phyloP scores from a whole-genome alignment of 2,797 vertebrate species.

The Carapus acus region DNA sequence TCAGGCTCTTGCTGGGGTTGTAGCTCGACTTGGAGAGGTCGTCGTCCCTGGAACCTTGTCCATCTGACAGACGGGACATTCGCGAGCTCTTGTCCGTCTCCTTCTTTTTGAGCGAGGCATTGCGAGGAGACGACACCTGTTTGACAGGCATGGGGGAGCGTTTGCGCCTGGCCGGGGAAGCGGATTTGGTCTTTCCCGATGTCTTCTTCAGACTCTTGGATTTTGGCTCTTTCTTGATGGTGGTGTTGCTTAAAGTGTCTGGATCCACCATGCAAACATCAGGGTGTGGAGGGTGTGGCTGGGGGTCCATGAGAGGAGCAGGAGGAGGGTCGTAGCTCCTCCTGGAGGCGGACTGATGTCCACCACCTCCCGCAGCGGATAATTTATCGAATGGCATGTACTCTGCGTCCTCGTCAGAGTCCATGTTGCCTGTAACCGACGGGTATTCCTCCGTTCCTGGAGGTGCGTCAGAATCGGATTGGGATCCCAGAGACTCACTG shows the following conservation, averaged over 20 bases:
- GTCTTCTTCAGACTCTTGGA: conserved; percentile 80
- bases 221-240: conserved; percentile 87
- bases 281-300: conserved; percentile 83
- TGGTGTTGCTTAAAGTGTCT: conserved; percentile 75
- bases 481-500: conserved; percentile 90
- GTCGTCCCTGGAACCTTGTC: conserved; percentile 81
- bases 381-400: conserved; percentile 92
- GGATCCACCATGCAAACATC: conserved; percentile 99
- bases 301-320: conserved; percentile 80
- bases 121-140: conserved; percentile 75
- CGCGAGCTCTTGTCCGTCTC: conserved; percentile 79
- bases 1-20: conserved; percentile 77
- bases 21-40: conserved; percentile 79
- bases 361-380: conserved; percentile 68
- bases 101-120: conserved; percentile 76
- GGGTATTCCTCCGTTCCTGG: conserved; percentile 91
- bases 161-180: conserved; percentile 85
- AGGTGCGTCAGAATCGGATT: conserved; percentile 89
- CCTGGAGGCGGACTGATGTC: conserved; percentile 69
- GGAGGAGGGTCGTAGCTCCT: conserved; percentile 84
- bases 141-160: conserved; percentile 82
- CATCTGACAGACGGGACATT: conserved; percentile 69
- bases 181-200: conserved; percentile 81
- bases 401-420: conserved; percentile 93
- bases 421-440: conserved; percentile 83